These are phyloP conservation scores for Hirudo medicinalis DNA, from an alignment of 1,140 invertebrate species.

Conservation along the genomic window DNA sequence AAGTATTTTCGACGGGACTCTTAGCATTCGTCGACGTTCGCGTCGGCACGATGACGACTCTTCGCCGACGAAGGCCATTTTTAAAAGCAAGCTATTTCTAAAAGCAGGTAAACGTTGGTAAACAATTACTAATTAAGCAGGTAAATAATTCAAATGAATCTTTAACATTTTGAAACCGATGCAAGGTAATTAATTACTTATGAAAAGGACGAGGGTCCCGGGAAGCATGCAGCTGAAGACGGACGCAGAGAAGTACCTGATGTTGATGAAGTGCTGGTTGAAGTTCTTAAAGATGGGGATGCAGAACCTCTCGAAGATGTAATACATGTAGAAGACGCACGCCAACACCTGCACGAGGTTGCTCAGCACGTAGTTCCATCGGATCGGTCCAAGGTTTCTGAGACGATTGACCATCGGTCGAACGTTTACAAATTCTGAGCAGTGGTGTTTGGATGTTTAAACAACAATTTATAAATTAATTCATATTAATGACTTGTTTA, in stretches of 20 bases:
- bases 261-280: conserved; percentile 51
- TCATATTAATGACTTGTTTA: too few species aligned
- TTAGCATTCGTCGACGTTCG: too few species aligned
- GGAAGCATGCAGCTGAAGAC: conserved; percentile 62
- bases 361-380: conserved; percentile 58
- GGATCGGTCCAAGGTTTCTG: conserved; percentile 52
- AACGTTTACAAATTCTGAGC: too few species aligned
- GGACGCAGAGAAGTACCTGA: conserved; percentile 48
- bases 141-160: neutral
- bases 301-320: conserved; percentile 62
- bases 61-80: too few species aligned
- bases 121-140: neutral
- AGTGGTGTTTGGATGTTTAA: too few species aligned
- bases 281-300: conserved; percentile 57
- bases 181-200: conserved; percentile 37
- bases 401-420: neutral
- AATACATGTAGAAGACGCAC: conserved; percentile 62
- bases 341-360: conserved; percentile 60
- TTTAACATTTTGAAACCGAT: neutral
- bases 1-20: too few species aligned
- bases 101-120: too few species aligned
- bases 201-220: conserved; percentile 56
- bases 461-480: too few species aligned
- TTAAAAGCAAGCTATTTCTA: too few species aligned
- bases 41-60: too few species aligned